Conservation (phyloP, 2,888 invertebrate species). For the Euplexia lucipara region DNA sequence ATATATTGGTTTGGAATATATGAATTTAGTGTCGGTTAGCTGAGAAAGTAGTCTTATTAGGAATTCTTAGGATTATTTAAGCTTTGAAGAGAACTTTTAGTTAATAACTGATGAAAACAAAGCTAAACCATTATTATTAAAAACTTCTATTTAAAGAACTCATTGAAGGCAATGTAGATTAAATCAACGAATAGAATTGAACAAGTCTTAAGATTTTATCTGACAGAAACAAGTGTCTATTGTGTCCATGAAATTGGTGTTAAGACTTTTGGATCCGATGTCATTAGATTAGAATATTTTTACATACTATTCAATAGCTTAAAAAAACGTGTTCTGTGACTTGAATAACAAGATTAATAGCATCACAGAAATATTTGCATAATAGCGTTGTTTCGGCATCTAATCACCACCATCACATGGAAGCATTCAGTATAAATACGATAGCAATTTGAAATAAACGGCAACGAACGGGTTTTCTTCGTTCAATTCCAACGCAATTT, state of each 20-base stretch:
- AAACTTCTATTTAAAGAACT: slow-evolving; percentile 9
- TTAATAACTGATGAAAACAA: not conserved
- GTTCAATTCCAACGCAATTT: slow-evolving; percentile 51
- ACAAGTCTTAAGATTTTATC: slow-evolving; percentile 40
- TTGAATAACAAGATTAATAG: slow-evolving; percentile 68
- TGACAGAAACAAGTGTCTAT: slow-evolving; percentile 41
- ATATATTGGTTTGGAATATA: slow-evolving; percentile 47
- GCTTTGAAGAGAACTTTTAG: not conserved
- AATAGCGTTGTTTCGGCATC: slow-evolving; percentile 70
- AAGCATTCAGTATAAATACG: slow-evolving; percentile 53
- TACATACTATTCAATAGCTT: slow-evolving; percentile 51
- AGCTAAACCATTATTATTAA: not conserved
- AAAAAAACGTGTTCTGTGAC: slow-evolving; percentile 66
- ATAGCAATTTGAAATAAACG: slow-evolving; percentile 62
- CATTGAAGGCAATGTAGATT: slow-evolving; percentile 12
- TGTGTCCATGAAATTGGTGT: slow-evolving; percentile 40
- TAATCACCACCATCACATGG: slow-evolving; percentile 55
- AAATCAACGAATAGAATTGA: slow-evolving; percentile 8
- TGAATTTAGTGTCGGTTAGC: slow-evolving; percentile 27
- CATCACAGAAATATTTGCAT: slow-evolving; percentile 72
- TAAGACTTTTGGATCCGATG: slow-evolving; percentile 36
- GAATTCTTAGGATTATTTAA: slow-evolving; percentile 2
- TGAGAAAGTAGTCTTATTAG: slow-evolving; percentile 9
- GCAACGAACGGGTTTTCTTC: slow-evolving; percentile 64
- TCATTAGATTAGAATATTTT: slow-evolving; percentile 42